Conservation (phyloP, 2,113 vertebrate species). For the Camelus dromedarius region DNA sequence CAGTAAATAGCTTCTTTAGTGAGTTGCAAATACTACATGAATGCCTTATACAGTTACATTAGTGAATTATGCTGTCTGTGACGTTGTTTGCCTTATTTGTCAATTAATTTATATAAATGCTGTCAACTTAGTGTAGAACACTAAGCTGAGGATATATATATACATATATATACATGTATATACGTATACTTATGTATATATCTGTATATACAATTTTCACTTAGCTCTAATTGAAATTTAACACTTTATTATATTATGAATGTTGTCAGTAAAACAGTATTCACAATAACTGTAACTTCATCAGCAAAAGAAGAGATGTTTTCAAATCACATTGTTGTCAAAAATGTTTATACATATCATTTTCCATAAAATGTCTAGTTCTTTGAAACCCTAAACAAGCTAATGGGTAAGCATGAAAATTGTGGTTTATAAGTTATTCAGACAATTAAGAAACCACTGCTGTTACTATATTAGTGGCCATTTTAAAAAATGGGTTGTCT, state of each 20-base stretch:
- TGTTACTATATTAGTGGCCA: background rate
- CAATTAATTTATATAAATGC: background rate
- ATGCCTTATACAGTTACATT: background rate
- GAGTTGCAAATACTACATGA: background rate
- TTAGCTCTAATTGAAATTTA: background rate
- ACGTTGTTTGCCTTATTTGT: background rate
- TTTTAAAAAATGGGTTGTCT: background rate
- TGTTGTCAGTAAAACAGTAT: background rate
- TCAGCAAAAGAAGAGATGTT: background rate
- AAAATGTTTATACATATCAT: background rate
- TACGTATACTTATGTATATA: background rate
- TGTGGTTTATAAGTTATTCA: background rate
- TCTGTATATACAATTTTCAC: background rate
- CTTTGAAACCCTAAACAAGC: background rate
- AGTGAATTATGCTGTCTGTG: background rate
- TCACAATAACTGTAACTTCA: background rate
- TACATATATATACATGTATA: background rate
- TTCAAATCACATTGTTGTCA: background rate
- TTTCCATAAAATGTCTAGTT: background rate
- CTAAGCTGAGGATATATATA: background rate
- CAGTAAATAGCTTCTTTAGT: background rate
- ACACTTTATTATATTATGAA: background rate
- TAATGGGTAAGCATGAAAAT: background rate
- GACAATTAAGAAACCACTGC: background rate
- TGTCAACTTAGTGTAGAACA: background rate